Evolutionary conservation across 2,888 invertebrate species (phyloP), one percentile per base, ranked within the genome.

Genomic region (Brachynemurus nebulosus): DNA sequence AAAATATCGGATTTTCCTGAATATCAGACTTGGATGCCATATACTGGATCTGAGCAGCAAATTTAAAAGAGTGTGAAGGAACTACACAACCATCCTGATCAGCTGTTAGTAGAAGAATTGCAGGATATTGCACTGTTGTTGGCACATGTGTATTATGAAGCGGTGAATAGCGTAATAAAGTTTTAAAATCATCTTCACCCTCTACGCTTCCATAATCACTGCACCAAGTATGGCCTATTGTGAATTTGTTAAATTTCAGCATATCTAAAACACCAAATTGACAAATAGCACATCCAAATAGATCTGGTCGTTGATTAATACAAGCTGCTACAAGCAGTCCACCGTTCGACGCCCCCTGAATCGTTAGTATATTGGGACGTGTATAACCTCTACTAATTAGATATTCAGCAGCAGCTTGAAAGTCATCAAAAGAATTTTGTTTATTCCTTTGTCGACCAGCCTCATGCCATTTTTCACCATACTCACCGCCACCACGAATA

Each of bases 31-130:
- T 61, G 33, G 78, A 79, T 14, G 86, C 60, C 33, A 71, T 73
- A 57, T 88, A 71, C 59, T 98, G 97, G 47, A 98, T 68, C 55
- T 86, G 78, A 2, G 97, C 93, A 47, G 89, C 83, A 66, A 85
- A 90, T 68, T 98, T 98, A 38, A 96, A 74, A 48, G 95, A 93
- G 70, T 98, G 98, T 51, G 93, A 74, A 40, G 97, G 97, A 51
- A 96, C 96, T 50, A 98, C 97, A 53, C 97, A 80, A 69, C 97
- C 96, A 69, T 97, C 96, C 66, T 97, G 96, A 71, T 97, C 96
- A 16, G 91, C 96, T n/a, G 96, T 96, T 53, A 92, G 68, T 48
- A 97, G 74, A 50, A 98, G 68, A 16, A 84, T 84, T 14, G 95
- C 80, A 5, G 97, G 97, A 72, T 95, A 97, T 65, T 92, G 80